Evolutionary conservation across 2,888 invertebrate species (phyloP), one percentile per base, ranked within the genome.

Genomic region (Nomada ruficornis): DNA sequence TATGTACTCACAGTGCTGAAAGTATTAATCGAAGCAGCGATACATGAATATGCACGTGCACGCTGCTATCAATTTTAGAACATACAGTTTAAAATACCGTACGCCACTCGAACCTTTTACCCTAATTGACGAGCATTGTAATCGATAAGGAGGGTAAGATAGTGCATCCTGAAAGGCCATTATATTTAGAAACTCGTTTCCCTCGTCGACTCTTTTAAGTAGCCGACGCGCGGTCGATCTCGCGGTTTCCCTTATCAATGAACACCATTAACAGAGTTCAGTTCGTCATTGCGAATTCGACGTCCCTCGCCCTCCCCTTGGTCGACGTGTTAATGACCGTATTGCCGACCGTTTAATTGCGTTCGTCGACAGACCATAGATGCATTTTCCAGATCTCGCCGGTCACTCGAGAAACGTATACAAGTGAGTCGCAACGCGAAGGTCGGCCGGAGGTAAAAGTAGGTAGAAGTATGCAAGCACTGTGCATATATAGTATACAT

Each of bases 401-500:
- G 62, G 59, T 62, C 70, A 20, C 26, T 23, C 15, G 29, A 23
- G 57, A 42, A 68, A 60, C 36, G 7, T 36, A 7, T 36, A 36
- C 7, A 26, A 23, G 69, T 62, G 54, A 73, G 57, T 67, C 63
- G 69, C 54, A 67, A 36, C 47, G 69, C 85, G 85, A 85, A 85
- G 85, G 85, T 83, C 76, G 79, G 64, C 64, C 77, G 77, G 83
- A 83, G 85, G 86, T 86, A 86, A 86, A 86, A 86, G 86, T 86
- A 85, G 83, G 80, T 70, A 72, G 82, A 73, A 55, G 59, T 59
- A 60, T 67, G 50, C 42, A 50, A 18, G 62, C 36, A 7, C 36
- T 7, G 36, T 36, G 36, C 36, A 36, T 36, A 36, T 7, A 29
- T 36, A 36, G 36, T 36, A 1, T 0, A 23, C 23, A 36, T 36